Evolutionary conservation across 2,888 invertebrate species (phyloP).

Genomic region (Stenodema calcarata): DNA sequence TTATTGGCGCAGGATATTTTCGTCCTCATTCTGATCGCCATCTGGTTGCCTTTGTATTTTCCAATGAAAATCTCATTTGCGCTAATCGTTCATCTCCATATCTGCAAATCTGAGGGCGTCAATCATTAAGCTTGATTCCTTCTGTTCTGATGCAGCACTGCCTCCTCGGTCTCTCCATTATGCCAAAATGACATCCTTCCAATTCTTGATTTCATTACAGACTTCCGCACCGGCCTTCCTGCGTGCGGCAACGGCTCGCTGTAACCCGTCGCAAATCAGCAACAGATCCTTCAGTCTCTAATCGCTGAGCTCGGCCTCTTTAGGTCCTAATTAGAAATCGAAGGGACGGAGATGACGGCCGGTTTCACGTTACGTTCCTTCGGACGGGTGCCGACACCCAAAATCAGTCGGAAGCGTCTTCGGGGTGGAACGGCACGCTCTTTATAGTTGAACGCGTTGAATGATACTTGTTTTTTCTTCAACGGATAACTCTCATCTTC

Average conservation of each 20-base stretch:
- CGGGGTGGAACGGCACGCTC: neutral
- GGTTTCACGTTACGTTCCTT: neutral
- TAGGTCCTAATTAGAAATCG: neutral
- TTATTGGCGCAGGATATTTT: no score
- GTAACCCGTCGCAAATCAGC: neutral
- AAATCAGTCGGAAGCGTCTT: neutral
- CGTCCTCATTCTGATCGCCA: no score
- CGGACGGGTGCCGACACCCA: neutral
- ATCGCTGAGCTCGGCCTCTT: neutral
- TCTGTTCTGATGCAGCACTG: no score
- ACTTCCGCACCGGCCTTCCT: neutral
- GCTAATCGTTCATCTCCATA: no score
- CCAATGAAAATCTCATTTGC: no score
- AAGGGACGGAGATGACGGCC: neutral
- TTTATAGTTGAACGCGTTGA: neutral
- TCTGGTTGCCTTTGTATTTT: no score
- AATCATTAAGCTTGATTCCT: no score
- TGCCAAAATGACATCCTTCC: no score
- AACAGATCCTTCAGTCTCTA: neutral
- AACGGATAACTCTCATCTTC: neutral
- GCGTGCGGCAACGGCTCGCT: neutral
- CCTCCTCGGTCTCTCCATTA: no score
- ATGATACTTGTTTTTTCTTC: neutral
- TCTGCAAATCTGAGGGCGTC: no score
- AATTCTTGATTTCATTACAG: no score